These are phyloP conservation scores for Netelia virgata DNA, from an alignment of 2,888 invertebrate species.

Conservation along the genomic window DNA sequence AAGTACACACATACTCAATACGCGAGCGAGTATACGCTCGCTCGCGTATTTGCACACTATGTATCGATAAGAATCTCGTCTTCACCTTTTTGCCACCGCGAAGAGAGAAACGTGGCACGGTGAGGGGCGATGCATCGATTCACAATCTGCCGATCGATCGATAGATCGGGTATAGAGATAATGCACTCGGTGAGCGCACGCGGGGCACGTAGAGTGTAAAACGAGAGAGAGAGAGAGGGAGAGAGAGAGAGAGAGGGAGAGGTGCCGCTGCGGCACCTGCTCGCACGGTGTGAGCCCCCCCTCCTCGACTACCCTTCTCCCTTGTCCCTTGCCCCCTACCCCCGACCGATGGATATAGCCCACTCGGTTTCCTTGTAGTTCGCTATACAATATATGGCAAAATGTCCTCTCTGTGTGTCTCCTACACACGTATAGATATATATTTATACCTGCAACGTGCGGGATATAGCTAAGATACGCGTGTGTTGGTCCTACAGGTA, in stretches of 20 bases:
- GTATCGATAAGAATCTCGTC: slow-evolving; percentile 67
- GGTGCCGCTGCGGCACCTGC: slow-evolving; percentile 80
- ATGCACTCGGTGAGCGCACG: slow-evolving; percentile 37
- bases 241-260: slow-evolving; percentile 55
- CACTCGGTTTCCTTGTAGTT: slow-evolving; percentile 39
- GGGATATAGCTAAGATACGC: slow-evolving; percentile 20
- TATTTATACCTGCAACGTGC: background rate
- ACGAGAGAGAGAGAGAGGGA: slow-evolving; percentile 56
- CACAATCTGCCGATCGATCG: slow-evolving; percentile 70
- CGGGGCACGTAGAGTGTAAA: slow-evolving; percentile 36
- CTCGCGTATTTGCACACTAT: slow-evolving; percentile 64
- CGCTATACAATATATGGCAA: slow-evolving; percentile 8
- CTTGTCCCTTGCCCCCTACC: background rate
- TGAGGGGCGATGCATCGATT: slow-evolving; percentile 66
- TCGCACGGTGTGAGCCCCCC: slow-evolving; percentile 74
- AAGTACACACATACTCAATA: no score
- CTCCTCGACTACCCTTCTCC: background rate
- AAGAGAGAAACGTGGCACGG: slow-evolving; percentile 35
- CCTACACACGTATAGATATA: background rate
- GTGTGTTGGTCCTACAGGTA: slow-evolving; percentile 47
- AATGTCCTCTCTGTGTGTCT: slow-evolving; percentile 5
- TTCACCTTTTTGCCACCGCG: slow-evolving; percentile 52
- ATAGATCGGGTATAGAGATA: slow-evolving; percentile 62
- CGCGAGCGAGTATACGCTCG: slow-evolving; percentile 29
- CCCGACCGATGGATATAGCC: slow-evolving; percentile 31